phyloP scores from a whole-genome alignment of 1,140 invertebrate genomes.

The Drosophila santomea region DNA sequence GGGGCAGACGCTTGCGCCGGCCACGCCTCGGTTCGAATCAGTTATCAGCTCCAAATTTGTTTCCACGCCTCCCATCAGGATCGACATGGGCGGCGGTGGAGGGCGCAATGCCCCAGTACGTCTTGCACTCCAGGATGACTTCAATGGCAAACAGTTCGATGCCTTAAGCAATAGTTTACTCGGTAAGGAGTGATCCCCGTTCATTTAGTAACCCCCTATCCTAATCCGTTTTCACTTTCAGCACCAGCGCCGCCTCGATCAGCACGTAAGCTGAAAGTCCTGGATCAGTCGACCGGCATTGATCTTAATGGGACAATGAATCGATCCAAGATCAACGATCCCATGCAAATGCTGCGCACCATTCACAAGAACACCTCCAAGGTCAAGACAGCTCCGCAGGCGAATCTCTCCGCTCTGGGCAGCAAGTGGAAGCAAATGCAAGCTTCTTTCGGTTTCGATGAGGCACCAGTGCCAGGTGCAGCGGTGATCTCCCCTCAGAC shows the following conservation, averaged over 20 bases:
- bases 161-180: constrained; percentile 47
- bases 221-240: background rate
- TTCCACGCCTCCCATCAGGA: constrained; percentile 72
- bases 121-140: constrained; percentile 66
- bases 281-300: constrained; percentile 26
- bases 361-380: constrained; percentile 61
- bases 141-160: constrained; percentile 58
- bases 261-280: constrained; percentile 45
- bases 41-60: constrained; percentile 62
- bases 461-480: constrained; percentile 6
- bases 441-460: constrained; percentile 60
- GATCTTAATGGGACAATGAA: constrained; percentile 63
- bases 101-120: constrained; percentile 47
- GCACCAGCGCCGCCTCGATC: constrained; percentile 51
- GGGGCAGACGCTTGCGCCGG: constrained; percentile 3
- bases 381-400: constrained; percentile 11
- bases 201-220: background rate
- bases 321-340: constrained; percentile 75
- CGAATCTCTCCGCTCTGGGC: constrained; percentile 56
- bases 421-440: constrained; percentile 77
- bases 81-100: constrained; percentile 31
- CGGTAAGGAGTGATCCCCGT: constrained; percentile 21
- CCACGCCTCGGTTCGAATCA: constrained; percentile 35
- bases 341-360: constrained; percentile 69
- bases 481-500: constrained; percentile 26